Evolutionary conservation across 2,113 vertebrate genomes (phyloP), one percentile per base, ranked within the genome.

Genomic region (Gopherus flavomarginatus): DNA sequence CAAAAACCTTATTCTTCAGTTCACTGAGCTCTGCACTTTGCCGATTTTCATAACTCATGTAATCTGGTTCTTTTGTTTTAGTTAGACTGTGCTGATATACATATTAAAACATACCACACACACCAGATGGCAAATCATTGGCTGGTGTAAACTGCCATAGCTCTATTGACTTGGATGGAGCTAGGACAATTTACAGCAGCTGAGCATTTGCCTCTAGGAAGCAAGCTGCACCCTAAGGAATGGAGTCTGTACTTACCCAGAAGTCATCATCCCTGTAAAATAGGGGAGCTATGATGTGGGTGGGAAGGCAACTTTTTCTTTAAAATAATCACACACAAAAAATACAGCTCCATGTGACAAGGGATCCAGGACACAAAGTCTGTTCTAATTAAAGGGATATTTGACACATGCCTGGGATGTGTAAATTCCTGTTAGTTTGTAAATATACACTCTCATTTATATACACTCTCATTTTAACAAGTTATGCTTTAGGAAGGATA

Each of bases 261-360:
- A 90, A 93, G 65, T 44, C 54, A n/a, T 92, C 50, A 90, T 31
- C 86, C 31, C 29, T 6, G 22, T 50, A 27, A 96, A 96, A 85
- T 6, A 21, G 49, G 69, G n/a, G 14, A 22, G 22, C 31, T 35
- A 35, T 35, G 62, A n/a, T 12, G 6, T 4, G 11, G 11, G 27
- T 3, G 21, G 53, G 53, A 4, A 35, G 31, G 31, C 31, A 65
- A n/a, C 16, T 65, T 65, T 27, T 65, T 65, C 62, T n/a, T 65
- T 65, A 65, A 65, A 65, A 65, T n/a, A 65, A 65, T 65, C 56
- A 57, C 56, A 27, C 9, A 54, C 83, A 92, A 38, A 87, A 27
- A 4, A 42, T 9, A 49, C 5, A 22, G 87, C 42, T 75, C 31
- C 80, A 84, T 1, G 27, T 3, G 24, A 44, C 53, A 89, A 90